Percentiles rank a stretch among this genome's conserved stretches.
These are phyloP conservation scores for Petrolisthes cinctipes DNA, from an alignment of 2,888 invertebrate genomes.

Conservation along the genomic window DNA sequence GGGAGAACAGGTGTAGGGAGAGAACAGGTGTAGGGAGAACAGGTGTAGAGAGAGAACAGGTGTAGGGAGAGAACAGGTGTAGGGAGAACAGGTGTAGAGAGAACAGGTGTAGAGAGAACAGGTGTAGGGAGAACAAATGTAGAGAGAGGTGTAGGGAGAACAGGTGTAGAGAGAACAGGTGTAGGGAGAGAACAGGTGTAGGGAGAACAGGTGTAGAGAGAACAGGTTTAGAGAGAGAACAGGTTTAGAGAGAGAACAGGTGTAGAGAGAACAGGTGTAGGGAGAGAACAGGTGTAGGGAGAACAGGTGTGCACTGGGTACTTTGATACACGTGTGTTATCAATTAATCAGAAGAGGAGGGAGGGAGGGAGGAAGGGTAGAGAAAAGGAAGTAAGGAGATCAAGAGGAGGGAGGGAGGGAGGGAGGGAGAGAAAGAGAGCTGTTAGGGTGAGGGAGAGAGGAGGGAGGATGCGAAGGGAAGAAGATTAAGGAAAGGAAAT, in stretches of 20 bases:
- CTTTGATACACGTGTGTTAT: too few relatives aligned
- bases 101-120: not conserved
- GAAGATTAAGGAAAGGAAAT: not conserved
- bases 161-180: not conserved
- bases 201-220: not conserved
- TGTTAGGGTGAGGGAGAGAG: not conserved
- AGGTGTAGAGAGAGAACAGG: too few relatives aligned
- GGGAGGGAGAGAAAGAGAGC: slow-evolving; percentile 3
- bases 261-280: too few relatives aligned
- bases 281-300: too few relatives aligned
- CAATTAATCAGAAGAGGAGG: not conserved
- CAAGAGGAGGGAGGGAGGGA: not conserved
- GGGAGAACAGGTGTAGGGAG: too few relatives aligned
- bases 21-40: too few relatives aligned
- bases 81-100: not conserved
- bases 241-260: too few relatives aligned
- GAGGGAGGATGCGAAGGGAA: not conserved
- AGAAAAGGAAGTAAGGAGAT: not conserved
- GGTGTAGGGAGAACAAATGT: not conserved
- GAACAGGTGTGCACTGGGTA: too few relatives aligned
- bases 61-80: too few relatives aligned
- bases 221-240: not conserved
- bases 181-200: not conserved
- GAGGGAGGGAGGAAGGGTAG: not conserved
- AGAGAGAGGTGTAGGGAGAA: too few relatives aligned